Evolutionary conservation across 2,888 invertebrate species (phyloP), one percentile per base, ranked within the genome.

Genomic region (Tillus elongatus): DNA sequence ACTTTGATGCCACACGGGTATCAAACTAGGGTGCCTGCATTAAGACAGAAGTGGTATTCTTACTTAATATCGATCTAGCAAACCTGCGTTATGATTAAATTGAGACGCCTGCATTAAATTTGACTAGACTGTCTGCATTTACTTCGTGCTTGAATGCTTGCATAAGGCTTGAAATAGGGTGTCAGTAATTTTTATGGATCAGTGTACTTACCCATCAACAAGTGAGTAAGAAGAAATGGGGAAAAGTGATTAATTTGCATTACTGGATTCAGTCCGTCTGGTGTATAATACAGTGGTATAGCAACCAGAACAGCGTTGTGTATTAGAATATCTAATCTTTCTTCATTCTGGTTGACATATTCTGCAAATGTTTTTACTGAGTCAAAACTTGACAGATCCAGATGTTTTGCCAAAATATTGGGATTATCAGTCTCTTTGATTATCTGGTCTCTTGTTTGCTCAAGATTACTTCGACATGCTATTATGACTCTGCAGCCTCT

Each of bases 211-310:
- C 76, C 73, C 2, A 73, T 52, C 1, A 85, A 57, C 0, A 84
- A 67, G 38, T 77, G 64, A 0, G 82, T 82, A 34, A 85, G 62
- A 13, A 85, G 61, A 54, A 83, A 84, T 4, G 76, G 79, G 3
- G 80, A 82, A 50, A 79, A 75, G 52, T 83, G 74, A 48, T 84
- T 84, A 11, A 77, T 71, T 46, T 79, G 79, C 69, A 80, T 73
- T 31, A 72, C 72, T n/a, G 68, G 56, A 14, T 79, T 70, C 15
- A 81, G 66, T 0, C 79, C 80, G 47, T 82, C 79, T 40, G 69
- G 67, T 0, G 79, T 76, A 29, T 57, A 56, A 26, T 59, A 58
- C 15, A 67, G 56, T 0, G 59, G 57, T 12, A 67, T 53, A 2
- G 69, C 70, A 8, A 64, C 69, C 1, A 71, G 66, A 0, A 79